Evolutionary conservation across 2,888 invertebrate genomes (phyloP).

Genomic region (Scelioninae gen. 2): DNA sequence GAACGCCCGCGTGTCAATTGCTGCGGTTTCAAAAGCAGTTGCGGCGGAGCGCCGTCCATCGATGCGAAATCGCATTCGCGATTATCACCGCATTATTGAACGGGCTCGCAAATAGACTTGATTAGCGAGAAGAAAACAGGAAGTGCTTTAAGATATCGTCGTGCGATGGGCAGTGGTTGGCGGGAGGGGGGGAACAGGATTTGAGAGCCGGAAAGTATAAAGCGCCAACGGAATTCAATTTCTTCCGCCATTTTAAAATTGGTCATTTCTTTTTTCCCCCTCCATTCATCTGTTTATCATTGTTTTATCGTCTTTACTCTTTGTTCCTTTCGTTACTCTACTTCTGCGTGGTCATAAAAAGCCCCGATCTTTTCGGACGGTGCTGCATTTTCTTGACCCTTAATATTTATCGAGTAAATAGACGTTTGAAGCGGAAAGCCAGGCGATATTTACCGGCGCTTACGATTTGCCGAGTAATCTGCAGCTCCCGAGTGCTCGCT

Average conservation of each 20-base stretch:
- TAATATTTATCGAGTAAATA: constrained; percentile 45
- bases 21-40: constrained; percentile 15
- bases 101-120: constrained; percentile 31
- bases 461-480: constrained; percentile 49
- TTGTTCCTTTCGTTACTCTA: neutral
- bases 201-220: too few species aligned
- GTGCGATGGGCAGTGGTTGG: constrained; percentile 59
- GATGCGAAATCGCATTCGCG: constrained; percentile 25
- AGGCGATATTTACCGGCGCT: constrained; percentile 34
- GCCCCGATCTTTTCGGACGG: constrained; percentile 9
- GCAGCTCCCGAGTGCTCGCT: constrained; percentile 36
- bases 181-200: constrained; percentile 62
- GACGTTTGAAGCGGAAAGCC: constrained; percentile 33
- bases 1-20: constrained; percentile 10
- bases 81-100: constrained; percentile 36
- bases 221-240: constrained; percentile 16
- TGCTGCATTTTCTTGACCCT: constrained; percentile 35
- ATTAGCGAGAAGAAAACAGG: constrained; percentile 65
- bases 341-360: neutral
- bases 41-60: constrained; percentile 21
- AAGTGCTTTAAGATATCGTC: constrained; percentile 53
- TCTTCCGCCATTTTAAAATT: constrained; percentile 7
- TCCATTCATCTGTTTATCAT: too few species aligned
- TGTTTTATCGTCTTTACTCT: neutral
- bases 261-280: neutral